Base-by-base conservation (phyloP, 2,113 vertebrate genomes). In the Petrocephalus zakoni region DNA sequence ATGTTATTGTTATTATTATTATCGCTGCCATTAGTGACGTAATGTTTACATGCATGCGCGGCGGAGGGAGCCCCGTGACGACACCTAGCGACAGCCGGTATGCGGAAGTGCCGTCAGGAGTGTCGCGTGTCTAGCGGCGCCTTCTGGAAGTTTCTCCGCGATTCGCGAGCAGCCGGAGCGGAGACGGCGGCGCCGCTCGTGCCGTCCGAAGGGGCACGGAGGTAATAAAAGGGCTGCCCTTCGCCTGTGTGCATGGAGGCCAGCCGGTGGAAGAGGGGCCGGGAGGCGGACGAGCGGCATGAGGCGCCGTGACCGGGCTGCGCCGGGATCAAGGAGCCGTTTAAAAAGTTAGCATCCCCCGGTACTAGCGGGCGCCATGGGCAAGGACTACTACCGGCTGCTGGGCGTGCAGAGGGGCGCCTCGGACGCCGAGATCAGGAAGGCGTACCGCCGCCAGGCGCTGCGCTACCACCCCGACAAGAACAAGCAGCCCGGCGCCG, bases 391-490 rank as follows among this genome's bases (percentile, higher is more conserved):
- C 90, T 99, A 98, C 90, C 95, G 95, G 21, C 93, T 94, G 51
- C 91, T 98, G 93, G 97, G 97, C 25, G 94, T 97, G 75, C 51
- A 94, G 91, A 96, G 95, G 85, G 97, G 95, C 19, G 95, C 97
- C 0, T 95, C 96, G 0, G 97, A 97, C 15, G 97, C 98, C 9
- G 97, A 98, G 9, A 95, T 98, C 49, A 97, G 97, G 91, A 97
- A 97, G 87, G 97, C 97, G 0, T 98, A 98, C 90, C 96, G 97
- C 0, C 97, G 97, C 22, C 97, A 98, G 90, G 97, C 97, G 64
- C 94, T 99, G 58, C 96, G 96, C 42, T 99, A 94, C 87, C 97
- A 99, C 11, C 97, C 97, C 0, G 97, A 99, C 89, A 99, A 99
- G 90, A 98, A 98, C 95, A 97, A 97, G 92, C 95, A 97, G 0